Evolutionary conservation across 2,888 invertebrate species (phyloP).

Genomic region (Pseudoips prasinana): DNA sequence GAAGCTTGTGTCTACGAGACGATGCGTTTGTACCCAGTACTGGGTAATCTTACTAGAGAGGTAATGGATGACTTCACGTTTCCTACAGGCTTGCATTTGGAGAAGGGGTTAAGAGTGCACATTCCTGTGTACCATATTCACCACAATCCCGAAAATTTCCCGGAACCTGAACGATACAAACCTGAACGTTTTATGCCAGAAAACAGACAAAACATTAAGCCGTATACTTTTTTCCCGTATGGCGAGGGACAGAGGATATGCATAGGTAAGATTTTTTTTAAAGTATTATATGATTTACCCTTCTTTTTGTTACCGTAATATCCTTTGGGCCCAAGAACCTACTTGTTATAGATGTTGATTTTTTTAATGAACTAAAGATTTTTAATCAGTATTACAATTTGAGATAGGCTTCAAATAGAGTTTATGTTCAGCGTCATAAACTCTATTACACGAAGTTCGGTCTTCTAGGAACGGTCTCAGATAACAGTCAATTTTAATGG

Average conservation of each 20-base stretch:
- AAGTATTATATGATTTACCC: background rate
- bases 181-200: conserved; percentile 46
- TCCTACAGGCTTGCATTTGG: conserved; percentile 21
- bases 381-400: too few species aligned
- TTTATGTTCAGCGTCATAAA: too few species aligned
- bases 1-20: conserved; percentile 52
- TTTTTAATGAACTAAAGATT: too few species aligned
- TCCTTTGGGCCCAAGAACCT: too few species aligned
- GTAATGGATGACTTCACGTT: conserved; percentile 33
- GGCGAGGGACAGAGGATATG: conserved; percentile 48
- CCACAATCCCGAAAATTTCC: conserved; percentile 37
- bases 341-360: too few species aligned
- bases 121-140: conserved; percentile 44
- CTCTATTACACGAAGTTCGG: too few species aligned
- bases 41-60: conserved; percentile 47
- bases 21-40: conserved; percentile 50
- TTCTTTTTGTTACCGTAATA: background rate
- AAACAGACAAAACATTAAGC: conserved; percentile 32
- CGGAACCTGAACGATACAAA: conserved; percentile 38
- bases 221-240: conserved; percentile 44
- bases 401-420: too few species aligned
- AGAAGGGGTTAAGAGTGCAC: conserved; percentile 36
- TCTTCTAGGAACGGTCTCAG: too few species aligned
- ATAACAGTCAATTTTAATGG: too few species aligned
- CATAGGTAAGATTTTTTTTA: conserved; percentile 23